Conservation (phyloP, 2,888 invertebrate genomes). For the Fragum whitleyi region DNA sequence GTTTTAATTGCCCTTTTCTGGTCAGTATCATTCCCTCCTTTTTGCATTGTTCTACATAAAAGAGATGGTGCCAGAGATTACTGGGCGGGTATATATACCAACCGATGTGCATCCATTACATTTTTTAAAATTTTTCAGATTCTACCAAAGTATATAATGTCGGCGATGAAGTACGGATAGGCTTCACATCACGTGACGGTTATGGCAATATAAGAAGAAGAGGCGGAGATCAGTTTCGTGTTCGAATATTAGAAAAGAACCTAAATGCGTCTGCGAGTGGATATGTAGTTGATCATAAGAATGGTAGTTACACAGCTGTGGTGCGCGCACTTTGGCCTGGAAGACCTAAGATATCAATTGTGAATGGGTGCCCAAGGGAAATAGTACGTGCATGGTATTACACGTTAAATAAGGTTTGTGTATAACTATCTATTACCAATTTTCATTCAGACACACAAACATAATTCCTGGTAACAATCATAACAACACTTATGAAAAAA, state of each 20-base stretch:
- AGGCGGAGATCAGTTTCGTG: slow-evolving; percentile 4
- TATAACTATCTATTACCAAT: too few relatives aligned
- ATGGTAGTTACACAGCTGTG: neutral
- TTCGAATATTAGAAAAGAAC: neutral
- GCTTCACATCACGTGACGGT: neutral
- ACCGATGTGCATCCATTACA: neutral
- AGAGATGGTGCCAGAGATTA: neutral
- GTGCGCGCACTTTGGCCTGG: neutral
- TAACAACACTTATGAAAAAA: too few relatives aligned
- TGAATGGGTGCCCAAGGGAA: neutral
- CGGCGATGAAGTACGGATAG: neutral
- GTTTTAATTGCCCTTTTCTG: neutral
- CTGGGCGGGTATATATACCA: neutral
- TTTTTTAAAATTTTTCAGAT: neutral
- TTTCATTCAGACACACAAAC: too few relatives aligned
- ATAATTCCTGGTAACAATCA: too few relatives aligned
- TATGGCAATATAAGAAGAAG: neutral
- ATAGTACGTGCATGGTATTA: neutral
- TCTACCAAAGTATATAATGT: neutral
- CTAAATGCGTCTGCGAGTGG: slow-evolving; percentile 5
- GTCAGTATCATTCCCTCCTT: too few relatives aligned
- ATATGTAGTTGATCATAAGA: slow-evolving; percentile 3
- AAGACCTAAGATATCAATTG: neutral
- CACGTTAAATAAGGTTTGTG: neutral
- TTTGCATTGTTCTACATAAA: too few relatives aligned